Base-by-base conservation (phyloP, 2,797 vertebrate genomes). In the Hylomyscus alleni region DNA sequence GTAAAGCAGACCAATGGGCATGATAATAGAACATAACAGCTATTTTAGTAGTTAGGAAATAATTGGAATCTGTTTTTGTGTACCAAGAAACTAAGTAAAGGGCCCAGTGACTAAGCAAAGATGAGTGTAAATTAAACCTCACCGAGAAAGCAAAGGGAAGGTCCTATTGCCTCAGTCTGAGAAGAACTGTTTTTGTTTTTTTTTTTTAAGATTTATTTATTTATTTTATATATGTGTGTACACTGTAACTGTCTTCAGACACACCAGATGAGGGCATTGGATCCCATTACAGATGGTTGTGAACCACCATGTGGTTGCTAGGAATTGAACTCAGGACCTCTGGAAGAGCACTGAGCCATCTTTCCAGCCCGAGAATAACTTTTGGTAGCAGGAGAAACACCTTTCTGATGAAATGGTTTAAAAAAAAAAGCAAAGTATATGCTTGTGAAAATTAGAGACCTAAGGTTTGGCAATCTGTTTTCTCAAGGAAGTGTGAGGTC, bases 341-440 rank as follows among this genome's bases (percentile, higher is more conserved):
- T 44, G 44, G 44, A 44, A 44, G 44, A 44, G 44, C 44, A 44
- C 44, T 44, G 44, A 44, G 44, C 44, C 44, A 44, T 44, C 44
- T 44, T 6, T 44, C 44, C 12, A 82, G 83, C n/a, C 11, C 81
- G 75, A 88, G 56, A 82, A 31, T 93, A 65, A 40, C 44, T 73
- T 95, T 93, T 92, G 52, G 69, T 80, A 44, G 60, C 62, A 84
- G 67, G 29, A 86, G 58, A 85, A 40, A 50, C 1, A 54, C 34
- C 2, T 72, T 65, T 90, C 24, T 95, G 50, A 93, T 97, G 78
- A 89, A 96, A 76, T 93, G 82, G 19, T 29, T 94, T 83, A 15
- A 80, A 76, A 75, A 80, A 76, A 75, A 81, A 22, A 22, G 67
- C 73, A 83, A 88, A 89, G 50, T 26, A 95, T 91, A 24, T 90